These are phyloP conservation scores for Drosophila monieri DNA, from an alignment of 2,888 invertebrate genomes.

Conservation along the genomic window DNA sequence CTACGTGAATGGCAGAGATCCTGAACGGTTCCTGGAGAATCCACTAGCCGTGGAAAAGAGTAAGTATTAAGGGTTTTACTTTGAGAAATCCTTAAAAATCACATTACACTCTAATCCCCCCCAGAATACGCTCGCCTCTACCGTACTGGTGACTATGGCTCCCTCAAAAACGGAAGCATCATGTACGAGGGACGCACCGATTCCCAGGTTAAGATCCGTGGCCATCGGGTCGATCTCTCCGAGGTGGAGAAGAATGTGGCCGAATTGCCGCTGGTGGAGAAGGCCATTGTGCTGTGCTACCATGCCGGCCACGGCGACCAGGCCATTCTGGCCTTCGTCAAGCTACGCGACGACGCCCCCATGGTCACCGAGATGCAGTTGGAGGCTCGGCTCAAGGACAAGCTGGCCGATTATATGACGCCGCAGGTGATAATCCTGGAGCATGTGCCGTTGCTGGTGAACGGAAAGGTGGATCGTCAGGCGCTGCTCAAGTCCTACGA, in stretches of 20 bases:
- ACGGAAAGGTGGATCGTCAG: constrained; percentile 94
- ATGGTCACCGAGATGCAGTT: constrained; percentile 86
- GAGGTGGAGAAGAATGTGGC: constrained; percentile 92
- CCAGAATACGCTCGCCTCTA: constrained; percentile 89
- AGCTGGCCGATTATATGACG: constrained; percentile 90
- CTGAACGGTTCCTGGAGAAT: constrained; percentile 90
- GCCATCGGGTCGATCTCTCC: constrained; percentile 92
- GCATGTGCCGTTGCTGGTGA: constrained; percentile 91
- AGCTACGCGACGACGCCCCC: constrained; percentile 84
- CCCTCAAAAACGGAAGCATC: constrained; percentile 87
- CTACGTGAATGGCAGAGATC: constrained; percentile 90
- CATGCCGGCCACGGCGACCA: constrained; percentile 90
- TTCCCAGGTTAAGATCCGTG: constrained; percentile 93
- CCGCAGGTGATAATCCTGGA: constrained; percentile 91
- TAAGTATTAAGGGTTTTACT: constrained; percentile 69
- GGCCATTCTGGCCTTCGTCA: constrained; percentile 89
- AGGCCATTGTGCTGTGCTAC: constrained; percentile 91
- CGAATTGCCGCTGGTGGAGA: constrained; percentile 88
- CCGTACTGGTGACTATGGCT: constrained; percentile 93
- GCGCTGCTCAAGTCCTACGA: constrained; percentile 90
- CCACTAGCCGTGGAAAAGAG: constrained; percentile 88
- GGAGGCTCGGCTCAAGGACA: constrained; percentile 87
- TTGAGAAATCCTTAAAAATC: background rate
- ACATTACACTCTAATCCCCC: background rate
- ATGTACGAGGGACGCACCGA: constrained; percentile 93